Percentiles rank a stretch among this genome's conserved stretches.
These are phyloP conservation scores for Brachylomia viminalis DNA, from an alignment of 2,888 invertebrate species.

Conservation along the genomic window DNA sequence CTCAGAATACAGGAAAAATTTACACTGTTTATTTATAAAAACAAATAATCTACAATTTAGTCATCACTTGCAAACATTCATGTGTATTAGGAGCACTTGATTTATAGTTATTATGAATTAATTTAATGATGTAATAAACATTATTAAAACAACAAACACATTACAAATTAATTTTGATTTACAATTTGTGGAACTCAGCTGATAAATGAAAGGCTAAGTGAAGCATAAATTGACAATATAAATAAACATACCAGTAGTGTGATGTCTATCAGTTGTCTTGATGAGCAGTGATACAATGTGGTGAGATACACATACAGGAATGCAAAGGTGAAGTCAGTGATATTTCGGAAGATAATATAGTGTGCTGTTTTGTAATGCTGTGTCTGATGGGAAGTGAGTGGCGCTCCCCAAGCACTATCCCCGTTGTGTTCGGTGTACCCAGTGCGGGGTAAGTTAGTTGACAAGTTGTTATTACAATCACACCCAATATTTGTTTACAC, in stretches of 20 bases:
- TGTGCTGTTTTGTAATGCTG: conserved; percentile 40
- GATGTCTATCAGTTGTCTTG: conserved; percentile 38
- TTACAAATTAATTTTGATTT: conserved; percentile 61
- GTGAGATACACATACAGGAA: background rate
- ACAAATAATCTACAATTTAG: conserved; percentile 56
- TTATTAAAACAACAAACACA: no score
- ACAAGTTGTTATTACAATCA: conserved; percentile 21
- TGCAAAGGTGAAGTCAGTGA: conserved; percentile 19
- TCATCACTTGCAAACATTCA: conserved; percentile 44
- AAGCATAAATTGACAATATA: conserved; percentile 52
- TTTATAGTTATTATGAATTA: conserved; percentile 60
- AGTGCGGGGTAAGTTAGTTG: conserved; percentile 47
- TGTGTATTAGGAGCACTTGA: conserved; percentile 57
- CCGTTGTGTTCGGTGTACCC: conserved; percentile 3
- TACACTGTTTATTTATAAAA: conserved; percentile 50
- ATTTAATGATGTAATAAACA: conserved; percentile 63
- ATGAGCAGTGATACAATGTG: conserved; percentile 28
- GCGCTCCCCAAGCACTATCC: conserved; percentile 8
- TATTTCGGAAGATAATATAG: conserved; percentile 23
- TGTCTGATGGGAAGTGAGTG: conserved; percentile 41
- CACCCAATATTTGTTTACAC: conserved; percentile 51
- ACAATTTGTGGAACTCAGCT: conserved; percentile 52
- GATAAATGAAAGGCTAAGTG: conserved; percentile 54
- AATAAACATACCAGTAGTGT: conserved; percentile 47
- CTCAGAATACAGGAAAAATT: conserved; percentile 46